Percentiles rank a stretch among this genome's conserved stretches.
These are phyloP conservation scores for Plectus sambesii DNA, from an alignment of 1,140 invertebrate genomes.

Conservation along the genomic window DNA sequence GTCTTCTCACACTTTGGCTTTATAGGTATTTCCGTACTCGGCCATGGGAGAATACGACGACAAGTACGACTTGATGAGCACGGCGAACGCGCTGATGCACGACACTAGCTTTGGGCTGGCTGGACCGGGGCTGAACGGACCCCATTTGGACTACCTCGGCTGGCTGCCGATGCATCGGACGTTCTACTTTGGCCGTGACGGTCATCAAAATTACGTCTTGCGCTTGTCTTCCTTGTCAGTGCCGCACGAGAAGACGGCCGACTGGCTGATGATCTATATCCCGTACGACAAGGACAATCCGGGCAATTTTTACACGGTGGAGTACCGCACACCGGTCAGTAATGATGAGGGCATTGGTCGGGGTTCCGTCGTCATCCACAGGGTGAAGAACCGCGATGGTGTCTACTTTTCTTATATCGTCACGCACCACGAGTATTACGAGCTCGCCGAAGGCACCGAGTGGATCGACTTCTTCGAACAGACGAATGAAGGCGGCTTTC, in stretches of 20 bases:
- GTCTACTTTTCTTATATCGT: slow-evolving; percentile 36
- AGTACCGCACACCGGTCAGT: slow-evolving; percentile 31
- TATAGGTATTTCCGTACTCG: slow-evolving; percentile 43
- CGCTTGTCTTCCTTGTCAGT: slow-evolving; percentile 38
- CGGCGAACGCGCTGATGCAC: slow-evolving; percentile 44
- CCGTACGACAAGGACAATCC: slow-evolving; percentile 41
- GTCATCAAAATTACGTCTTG: slow-evolving; percentile 38
- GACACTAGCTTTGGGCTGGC: slow-evolving; percentile 35
- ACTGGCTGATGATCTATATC: slow-evolving; percentile 40
- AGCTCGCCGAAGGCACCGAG: slow-evolving; percentile 29
- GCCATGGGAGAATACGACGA: slow-evolving; percentile 40
- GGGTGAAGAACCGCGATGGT: slow-evolving; percentile 29
- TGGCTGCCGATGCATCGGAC: slow-evolving; percentile 43
- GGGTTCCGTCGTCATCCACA: slow-evolving; percentile 36
- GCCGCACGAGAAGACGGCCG: slow-evolving; percentile 31
- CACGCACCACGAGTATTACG: slow-evolving; percentile 37
- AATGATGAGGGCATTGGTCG: slow-evolving; percentile 33
- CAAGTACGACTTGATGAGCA: slow-evolving; percentile 41
- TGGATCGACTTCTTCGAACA: slow-evolving; percentile 30
- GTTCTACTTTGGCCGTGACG: slow-evolving; percentile 39
- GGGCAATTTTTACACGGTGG: slow-evolving; percentile 37
- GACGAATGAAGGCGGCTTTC: slow-evolving; percentile 25
- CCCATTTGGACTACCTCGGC: slow-evolving; percentile 41
- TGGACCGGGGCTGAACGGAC: slow-evolving; percentile 40
- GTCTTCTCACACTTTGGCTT: background rate